A percentile compares a stretch with the other conserved stretches of the same genome.
These are phyloP conservation scores for Melanotaenia parkinsoni DNA, from an alignment of 2,797 vertebrate genomes.

Conservation along the genomic window DNA sequence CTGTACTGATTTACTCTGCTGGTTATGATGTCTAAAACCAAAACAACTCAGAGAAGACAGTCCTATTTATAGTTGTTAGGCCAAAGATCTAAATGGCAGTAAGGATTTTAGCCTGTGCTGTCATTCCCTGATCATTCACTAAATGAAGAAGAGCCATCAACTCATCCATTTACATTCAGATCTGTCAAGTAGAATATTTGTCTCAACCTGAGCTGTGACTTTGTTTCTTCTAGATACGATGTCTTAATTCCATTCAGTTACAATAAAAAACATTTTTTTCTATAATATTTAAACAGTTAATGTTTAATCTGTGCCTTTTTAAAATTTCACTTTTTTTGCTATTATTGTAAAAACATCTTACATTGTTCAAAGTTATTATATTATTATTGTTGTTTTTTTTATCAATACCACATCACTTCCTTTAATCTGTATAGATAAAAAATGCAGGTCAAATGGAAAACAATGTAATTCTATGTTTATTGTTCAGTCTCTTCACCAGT, in stretches of 20 bases:
- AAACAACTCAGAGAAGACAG: background rate
- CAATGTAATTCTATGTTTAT: slow-evolving; percentile 34
- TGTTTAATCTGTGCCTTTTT: background rate
- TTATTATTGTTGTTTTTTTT: slow-evolving; percentile 6
- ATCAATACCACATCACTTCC: background rate
- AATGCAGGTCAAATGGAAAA: slow-evolving; percentile 24
- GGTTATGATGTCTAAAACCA: background rate
- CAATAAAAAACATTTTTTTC: background rate
- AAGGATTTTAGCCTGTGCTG: background rate
- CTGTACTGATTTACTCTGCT: background rate
- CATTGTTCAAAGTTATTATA: slow-evolving; percentile 28
- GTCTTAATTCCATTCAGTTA: background rate
- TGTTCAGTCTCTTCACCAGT: slow-evolving; percentile 11
- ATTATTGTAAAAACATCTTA: background rate
- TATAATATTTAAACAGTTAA: background rate
- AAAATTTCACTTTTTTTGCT: background rate
- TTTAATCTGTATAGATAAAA: slow-evolving; percentile 8
- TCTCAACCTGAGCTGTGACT: background rate
- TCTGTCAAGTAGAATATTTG: background rate
- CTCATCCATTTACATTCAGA: background rate
- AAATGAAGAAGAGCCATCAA: background rate
- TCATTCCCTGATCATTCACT: background rate
- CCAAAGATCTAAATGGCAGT: background rate
- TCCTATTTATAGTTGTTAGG: background rate
- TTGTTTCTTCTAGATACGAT: background rate